Evolutionary conservation across 2,888 invertebrate species (phyloP).

Genomic region (Dynastes grantii): DNA sequence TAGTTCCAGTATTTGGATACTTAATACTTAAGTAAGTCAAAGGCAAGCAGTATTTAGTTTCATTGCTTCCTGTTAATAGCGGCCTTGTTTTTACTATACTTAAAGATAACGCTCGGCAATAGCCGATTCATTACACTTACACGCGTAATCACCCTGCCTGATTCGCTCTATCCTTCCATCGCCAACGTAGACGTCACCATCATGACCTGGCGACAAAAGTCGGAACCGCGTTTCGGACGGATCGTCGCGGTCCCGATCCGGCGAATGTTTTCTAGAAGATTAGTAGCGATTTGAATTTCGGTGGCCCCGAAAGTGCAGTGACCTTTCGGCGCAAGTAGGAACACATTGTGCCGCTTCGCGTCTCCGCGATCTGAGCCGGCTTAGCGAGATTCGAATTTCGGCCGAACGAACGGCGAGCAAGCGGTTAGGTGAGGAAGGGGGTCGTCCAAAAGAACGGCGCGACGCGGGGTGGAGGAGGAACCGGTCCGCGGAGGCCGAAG

Average conservation of each 20-base stretch:
- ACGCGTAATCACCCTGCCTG: background rate
- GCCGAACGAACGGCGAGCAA: slow-evolving; percentile 50
- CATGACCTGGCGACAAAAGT: slow-evolving; percentile 42
- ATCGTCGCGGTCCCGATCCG: slow-evolving; percentile 39
- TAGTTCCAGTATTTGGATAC: too few species aligned
- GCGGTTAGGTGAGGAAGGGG: slow-evolving; percentile 42
- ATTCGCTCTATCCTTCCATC: slow-evolving; percentile 7
- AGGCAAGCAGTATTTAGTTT: too few species aligned
- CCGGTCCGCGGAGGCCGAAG: slow-evolving; percentile 30
- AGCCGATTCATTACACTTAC: background rate
- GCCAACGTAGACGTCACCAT: background rate
- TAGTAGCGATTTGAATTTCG: slow-evolving; percentile 65
- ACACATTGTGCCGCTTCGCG: slow-evolving; percentile 67
- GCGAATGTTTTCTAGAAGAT: slow-evolving; percentile 61
- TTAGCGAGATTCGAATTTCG: slow-evolving; percentile 61
- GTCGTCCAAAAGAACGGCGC: slow-evolving; percentile 3
- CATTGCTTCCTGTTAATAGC: too few species aligned
- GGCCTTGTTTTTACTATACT: too few species aligned
- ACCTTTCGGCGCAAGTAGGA: slow-evolving; percentile 69
- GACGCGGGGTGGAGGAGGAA: slow-evolving; percentile 19
- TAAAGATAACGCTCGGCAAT: background rate
- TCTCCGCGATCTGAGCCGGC: slow-evolving; percentile 61
- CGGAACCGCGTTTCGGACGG: slow-evolving; percentile 26
- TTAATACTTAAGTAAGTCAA: background rate
- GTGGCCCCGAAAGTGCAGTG: slow-evolving; percentile 68